Evolutionary conservation across 2,888 invertebrate species (phyloP), one percentile per base, ranked within the genome.

Genomic region (Odontocerum albicorne): DNA sequence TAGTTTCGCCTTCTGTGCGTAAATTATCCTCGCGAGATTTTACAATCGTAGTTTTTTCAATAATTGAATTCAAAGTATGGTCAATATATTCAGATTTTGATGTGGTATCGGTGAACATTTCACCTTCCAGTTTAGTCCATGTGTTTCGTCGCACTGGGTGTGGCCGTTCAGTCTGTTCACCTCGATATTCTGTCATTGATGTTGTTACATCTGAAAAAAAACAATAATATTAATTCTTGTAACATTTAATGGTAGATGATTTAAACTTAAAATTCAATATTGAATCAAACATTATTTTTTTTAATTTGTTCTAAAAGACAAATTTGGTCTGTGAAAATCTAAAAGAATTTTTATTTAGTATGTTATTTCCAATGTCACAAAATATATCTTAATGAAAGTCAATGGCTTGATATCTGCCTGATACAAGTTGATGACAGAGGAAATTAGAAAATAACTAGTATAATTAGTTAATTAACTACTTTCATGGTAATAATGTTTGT

Each of bases 51-150:
- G 83, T 82, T 61, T 81, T 77, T 68, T 87, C 83, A 2, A 77
- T 70, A 10, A 69, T 68, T 2, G 77, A 75, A 38, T 69, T 72
- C 52, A 75, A 73, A 12, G 81, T 81, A 65, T 83, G 81, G 68
- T 87, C 85, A 52, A 86, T 73, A 64, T 77, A 88, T 70, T 88
- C 87, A 1, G 83, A 78, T 67, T 81, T 77, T 45, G 74, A 80
- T 13, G 88, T 88, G 3, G 88, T 88, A 63, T 86, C 86, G 35
- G 84, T 83, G 36, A 71, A 79, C 70, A 88, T 83, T 51, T 88
- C 88, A 21, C 88, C 88, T 71, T 87, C 88, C 38, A 87, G 73
- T 69, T 89, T 89, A 0, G 89, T 89, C 79, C 84, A 89, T 1
- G 89, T 90, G 65, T 88, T 87, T 49, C 88, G 80, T 63, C 89